A percentile compares a stretch with the other conserved stretches of the same genome.
Conservation (phyloP, 2,113 vertebrate species). For the Brachyistius frenatus region DNA sequence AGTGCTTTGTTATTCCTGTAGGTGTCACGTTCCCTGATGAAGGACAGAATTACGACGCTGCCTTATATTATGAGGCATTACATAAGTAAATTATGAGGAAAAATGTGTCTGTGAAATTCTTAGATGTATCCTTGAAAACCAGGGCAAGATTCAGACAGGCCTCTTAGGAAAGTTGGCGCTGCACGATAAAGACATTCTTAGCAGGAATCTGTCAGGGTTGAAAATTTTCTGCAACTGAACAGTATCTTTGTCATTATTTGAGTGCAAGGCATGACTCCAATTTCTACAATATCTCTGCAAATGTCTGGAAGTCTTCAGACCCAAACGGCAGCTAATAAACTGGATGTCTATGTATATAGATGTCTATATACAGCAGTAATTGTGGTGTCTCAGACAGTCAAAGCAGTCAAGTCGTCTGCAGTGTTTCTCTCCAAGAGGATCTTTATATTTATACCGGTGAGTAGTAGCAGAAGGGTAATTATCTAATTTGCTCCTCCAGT, state of each 20-base stretch:
- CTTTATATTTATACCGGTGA: slow-evolving; percentile 8
- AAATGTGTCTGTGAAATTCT: slow-evolving; percentile 24
- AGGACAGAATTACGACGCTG: background rate
- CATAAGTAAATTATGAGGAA: slow-evolving; percentile 2
- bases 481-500: slow-evolving; percentile 20
- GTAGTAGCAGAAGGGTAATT: slow-evolving; percentile 5
- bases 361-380: slow-evolving; percentile 9
- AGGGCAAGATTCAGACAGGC: slow-evolving; percentile 32
- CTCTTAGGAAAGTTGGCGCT: slow-evolving; percentile 47
- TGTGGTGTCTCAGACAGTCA: background rate
- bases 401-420: background rate
- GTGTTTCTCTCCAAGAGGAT: slow-evolving; percentile 26
- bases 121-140: slow-evolving; percentile 21
- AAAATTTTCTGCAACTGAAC: background rate
- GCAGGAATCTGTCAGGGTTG: slow-evolving; percentile 26
- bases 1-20: too few species aligned
- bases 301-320: background rate
- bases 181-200: slow-evolving; percentile 32
- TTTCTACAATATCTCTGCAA: slow-evolving; percentile 15
- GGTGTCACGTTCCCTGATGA: too few species aligned
- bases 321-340: slow-evolving; percentile 9
- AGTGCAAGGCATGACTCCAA: slow-evolving; percentile 6
- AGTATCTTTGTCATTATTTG: background rate
- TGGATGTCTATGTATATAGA: background rate
- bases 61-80: slow-evolving; percentile 16